Evolutionary conservation across 2,888 invertebrate species (phyloP), one percentile per base, ranked within the genome.

Genomic region (Toxonevra muliebris): DNA sequence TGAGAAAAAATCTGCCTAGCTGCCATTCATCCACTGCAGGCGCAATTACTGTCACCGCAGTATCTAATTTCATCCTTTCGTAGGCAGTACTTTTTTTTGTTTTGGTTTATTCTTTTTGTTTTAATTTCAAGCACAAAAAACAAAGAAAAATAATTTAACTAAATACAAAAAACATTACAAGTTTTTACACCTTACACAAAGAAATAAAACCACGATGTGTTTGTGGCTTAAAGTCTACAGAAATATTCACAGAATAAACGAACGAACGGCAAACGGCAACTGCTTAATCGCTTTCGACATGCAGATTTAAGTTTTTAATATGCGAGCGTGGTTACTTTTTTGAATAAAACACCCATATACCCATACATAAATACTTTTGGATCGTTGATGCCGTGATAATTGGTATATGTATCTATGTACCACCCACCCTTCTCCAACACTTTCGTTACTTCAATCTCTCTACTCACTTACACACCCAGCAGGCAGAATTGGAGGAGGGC

Each of bases 281-380:
- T 79, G 77, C 79, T 80, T 84, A 84, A 84, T 85, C 85, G 80
- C 83, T 82, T 84, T 84, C 82, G 85, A 84, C 80, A 84, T 84
- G 84, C 82, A 79, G 85, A 84, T 82, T 84, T 82, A 83, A 82
- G 82, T 81, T 80, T 76, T 76, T 77, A 79, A 76, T 78, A 76
- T 76, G 71, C 60, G 50, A 59, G 58, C 66, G 50, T 55, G 53
- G 40, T 20, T 61, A 43, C 61, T 59, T 62, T 53, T 15, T 66
- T 65, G 57, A 48, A 64, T 65, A 30, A 50, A 58, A 61, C 30
- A 53, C 43, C 50, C 13, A 55, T n/a, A 52, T 5, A 50, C 52
- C 40, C 13, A 66, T 52, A 17, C 45, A 57, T 58, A 40, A 41
- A 57, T 48, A 40, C 48, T 9, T 11, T n/a, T 15, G 20, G 60